A percentile compares a stretch with the other conserved stretches of the same genome.
Evolutionary conservation across 2,888 invertebrate species (phyloP).

Genomic region (Rosalia funebris): DNA sequence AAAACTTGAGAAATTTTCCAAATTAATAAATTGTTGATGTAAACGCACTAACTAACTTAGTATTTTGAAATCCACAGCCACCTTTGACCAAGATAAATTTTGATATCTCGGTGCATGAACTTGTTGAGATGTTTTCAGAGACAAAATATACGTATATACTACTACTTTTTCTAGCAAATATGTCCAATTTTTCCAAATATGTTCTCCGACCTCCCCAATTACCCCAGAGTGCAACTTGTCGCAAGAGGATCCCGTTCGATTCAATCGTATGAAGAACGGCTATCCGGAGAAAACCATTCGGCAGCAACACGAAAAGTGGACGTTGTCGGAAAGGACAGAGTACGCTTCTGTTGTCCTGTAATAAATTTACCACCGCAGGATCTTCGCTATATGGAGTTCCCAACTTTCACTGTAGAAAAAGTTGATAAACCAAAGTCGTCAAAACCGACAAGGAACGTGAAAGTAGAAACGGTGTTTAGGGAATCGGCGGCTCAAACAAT

Average conservation of each 20-base stretch:
- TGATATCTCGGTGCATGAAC: too few relatives aligned
- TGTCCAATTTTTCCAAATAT: constrained; percentile 70
- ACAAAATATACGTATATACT: too few relatives aligned
- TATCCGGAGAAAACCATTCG: constrained; percentile 26
- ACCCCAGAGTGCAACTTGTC: constrained; percentile 66
- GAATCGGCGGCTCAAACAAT: constrained; percentile 81
- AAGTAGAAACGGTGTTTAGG: constrained; percentile 76
- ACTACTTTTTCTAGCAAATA: constrained; percentile 64
- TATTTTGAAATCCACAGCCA: too few relatives aligned
- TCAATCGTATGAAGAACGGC: constrained; percentile 39
- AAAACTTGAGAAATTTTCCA: too few relatives aligned
- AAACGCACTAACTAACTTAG: too few relatives aligned
- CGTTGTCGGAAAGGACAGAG: constrained; percentile 51
- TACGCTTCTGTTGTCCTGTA: constrained; percentile 45
- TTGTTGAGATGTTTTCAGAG: too few relatives aligned
- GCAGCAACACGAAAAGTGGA: constrained; percentile 38
- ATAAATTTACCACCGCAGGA: constrained; percentile 46
- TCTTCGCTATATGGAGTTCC: constrained; percentile 43
- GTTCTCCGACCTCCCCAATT: constrained; percentile 69
- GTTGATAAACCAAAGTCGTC: constrained; percentile 31
- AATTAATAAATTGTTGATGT: too few relatives aligned
- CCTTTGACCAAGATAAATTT: too few relatives aligned
- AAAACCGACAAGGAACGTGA: constrained; percentile 35
- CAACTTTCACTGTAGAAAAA: constrained; percentile 46
- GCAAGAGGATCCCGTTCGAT: constrained; percentile 52